Base-by-base conservation (phyloP, 2,888 invertebrate species). In the Toxonevra muliebris region DNA sequence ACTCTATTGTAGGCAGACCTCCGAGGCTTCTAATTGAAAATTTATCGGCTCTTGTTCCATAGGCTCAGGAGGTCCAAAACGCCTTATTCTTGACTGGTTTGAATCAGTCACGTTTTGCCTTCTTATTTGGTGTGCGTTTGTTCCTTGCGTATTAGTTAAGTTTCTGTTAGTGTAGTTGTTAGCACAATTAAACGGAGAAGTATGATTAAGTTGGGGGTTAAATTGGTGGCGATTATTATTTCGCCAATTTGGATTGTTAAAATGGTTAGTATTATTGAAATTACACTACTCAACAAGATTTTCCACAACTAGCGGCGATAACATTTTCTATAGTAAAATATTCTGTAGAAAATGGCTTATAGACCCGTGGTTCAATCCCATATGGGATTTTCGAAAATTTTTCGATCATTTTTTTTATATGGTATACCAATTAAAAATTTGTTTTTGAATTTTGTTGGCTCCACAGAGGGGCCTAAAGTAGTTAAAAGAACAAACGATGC, bases 21-120 rank as follows among this genome's bases (percentile, higher is more conserved):
- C 65, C 65, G 65, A 64, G 69, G 60, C 59, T 45, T 61, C 58
- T 65, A 61, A 69, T 41, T 53, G 62, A 67, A 65, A 70, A 64
- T 68, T 70, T 68, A 53, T 20, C 7, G 15, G 17, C 50, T 70
- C 58, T 53, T 60, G 65, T 17, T 70, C 63, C 66, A 68, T 68
- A 52, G 68, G 61, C 54, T 58, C 65, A 53, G 61, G 61, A 15
- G 50, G 30, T 42, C 66, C 64, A 62, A 65, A 67, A 20, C 61
- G 70, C 20, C 65, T 65, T 15, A 70, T 61, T 70, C 60, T 62
- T 15, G 57, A 66, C 50, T 68, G 68, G 50, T 50, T 66, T 15
- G 66, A 66, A 48, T 55, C 52, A 43, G 62, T 59, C 53, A 54
- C 54, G 20, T 55, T 20, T 55, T 55, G 1, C 19, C 19, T 17